Conservation (phyloP, 2,113 vertebrate genomes). For the Bungarus multicinctus region DNA sequence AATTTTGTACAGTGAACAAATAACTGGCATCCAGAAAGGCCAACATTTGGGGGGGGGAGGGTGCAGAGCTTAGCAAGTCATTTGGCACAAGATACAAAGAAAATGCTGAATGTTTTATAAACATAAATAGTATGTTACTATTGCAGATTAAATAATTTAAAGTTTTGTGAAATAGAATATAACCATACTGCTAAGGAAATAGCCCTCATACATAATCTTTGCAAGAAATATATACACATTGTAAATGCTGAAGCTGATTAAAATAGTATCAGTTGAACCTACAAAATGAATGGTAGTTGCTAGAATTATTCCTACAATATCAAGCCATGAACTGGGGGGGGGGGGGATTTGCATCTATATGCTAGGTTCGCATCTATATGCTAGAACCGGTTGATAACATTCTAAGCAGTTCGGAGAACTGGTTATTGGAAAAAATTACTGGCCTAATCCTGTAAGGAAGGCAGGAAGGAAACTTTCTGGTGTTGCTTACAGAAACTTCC, state of each 20-base stretch:
- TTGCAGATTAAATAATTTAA: not conserved
- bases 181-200: not conserved
- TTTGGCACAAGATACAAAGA: not conserved
- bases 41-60: not conserved
- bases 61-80: not conserved
- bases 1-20: not conserved
- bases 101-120: not conserved
- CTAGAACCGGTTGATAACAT: too few species aligned
- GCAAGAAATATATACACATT: not conserved
- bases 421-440: too few species aligned
- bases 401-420: too few species aligned
- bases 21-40: not conserved
- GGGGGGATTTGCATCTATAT: too few species aligned
- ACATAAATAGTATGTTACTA: not conserved
- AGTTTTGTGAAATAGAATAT: not conserved
- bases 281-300: not conserved
- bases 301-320: not conserved
- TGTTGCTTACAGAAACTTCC: too few species aligned
- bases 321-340: not conserved
- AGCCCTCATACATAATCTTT: not conserved
- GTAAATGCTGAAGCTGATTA: not conserved
- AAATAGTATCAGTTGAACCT: not conserved
- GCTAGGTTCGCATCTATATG: too few species aligned
- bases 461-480: too few species aligned
- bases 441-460: too few species aligned